A percentile compares a stretch with the other conserved stretches of the same genome.
Evolutionary conservation across 2,113 vertebrate genomes (phyloP).

Genomic region (Hippocampus mohnikei): DNA sequence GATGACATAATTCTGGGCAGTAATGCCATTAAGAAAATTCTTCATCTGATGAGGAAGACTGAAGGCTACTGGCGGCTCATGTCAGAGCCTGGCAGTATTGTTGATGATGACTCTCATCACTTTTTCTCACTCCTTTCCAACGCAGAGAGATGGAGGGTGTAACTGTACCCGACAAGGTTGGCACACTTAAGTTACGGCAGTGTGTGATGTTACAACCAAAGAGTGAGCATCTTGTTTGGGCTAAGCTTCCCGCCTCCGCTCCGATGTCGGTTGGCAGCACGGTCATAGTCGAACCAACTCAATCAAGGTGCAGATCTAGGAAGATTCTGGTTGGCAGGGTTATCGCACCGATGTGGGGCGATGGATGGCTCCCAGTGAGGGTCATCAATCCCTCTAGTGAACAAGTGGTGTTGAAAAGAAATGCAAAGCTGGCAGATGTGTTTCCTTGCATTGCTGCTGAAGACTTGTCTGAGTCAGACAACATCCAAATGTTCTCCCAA

Average conservation of each 20-base stretch:
- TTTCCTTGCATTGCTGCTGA: background rate
- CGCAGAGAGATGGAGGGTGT: background rate
- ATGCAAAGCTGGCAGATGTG: background rate
- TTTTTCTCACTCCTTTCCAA: background rate
- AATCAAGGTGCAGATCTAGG: background rate
- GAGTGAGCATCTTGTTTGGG: too few relatives aligned
- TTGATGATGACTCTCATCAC: background rate
- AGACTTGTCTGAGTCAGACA: background rate
- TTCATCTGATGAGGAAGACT: background rate
- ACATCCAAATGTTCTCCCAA: background rate
- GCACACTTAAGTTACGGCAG: background rate
- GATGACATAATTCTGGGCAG: background rate
- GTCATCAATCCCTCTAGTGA: background rate
- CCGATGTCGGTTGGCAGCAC: background rate
- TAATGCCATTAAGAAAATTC: background rate
- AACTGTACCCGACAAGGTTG: background rate
- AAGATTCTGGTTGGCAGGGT: background rate
- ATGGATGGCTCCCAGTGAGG: background rate
- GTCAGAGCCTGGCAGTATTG: background rate
- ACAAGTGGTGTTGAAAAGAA: background rate
- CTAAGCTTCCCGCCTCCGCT: too few relatives aligned
- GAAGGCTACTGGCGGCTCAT: background rate
- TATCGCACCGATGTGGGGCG: background rate
- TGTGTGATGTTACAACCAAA: too few relatives aligned
- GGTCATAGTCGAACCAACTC: background rate